Evolutionary conservation across 2,888 invertebrate species (phyloP).

Genomic region (Zygaena filipendulae): DNA sequence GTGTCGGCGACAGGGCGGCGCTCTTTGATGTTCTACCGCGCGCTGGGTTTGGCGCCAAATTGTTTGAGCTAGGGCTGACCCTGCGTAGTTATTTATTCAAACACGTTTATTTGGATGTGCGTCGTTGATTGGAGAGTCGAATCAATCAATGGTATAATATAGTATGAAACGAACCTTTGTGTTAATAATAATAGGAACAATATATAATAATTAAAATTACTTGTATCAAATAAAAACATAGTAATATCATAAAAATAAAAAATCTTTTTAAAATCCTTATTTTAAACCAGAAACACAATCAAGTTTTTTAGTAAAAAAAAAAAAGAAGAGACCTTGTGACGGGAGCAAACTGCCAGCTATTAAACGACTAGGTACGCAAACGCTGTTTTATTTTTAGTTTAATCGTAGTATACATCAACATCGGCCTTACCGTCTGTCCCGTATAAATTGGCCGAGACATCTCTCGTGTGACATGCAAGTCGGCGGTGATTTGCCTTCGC

Average conservation of each 20-base stretch:
- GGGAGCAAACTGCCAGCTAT: conserved; percentile 39
- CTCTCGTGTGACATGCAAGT: conserved; percentile 28
- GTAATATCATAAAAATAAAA: no score
- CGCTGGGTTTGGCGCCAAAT: conserved; percentile 43
- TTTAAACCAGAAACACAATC: no score
- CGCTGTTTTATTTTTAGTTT: conserved; percentile 36
- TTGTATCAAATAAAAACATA: no score
- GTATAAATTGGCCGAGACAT: conserved; percentile 51
- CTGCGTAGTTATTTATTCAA: conserved; percentile 38
- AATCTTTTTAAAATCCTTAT: no score
- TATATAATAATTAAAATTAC: no score
- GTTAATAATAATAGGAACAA: no score
- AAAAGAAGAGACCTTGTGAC: no score
- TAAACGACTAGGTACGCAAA: conserved; percentile 24
- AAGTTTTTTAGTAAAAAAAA: no score
- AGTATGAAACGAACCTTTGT: no score
- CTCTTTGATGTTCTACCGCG: conserved; percentile 22
- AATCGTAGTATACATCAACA: conserved; percentile 24
- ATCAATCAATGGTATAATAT: no score
- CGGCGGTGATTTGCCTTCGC: no score
- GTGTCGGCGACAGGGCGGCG: conserved; percentile 23
- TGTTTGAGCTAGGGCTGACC: conserved; percentile 31
- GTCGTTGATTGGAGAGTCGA: conserved; percentile 7
- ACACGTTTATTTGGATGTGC: conserved; percentile 37
- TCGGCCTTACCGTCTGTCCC: conserved; percentile 30